Conservation (phyloP, 2,113 vertebrate genomes). For the Capreolus pygargus region DNA sequence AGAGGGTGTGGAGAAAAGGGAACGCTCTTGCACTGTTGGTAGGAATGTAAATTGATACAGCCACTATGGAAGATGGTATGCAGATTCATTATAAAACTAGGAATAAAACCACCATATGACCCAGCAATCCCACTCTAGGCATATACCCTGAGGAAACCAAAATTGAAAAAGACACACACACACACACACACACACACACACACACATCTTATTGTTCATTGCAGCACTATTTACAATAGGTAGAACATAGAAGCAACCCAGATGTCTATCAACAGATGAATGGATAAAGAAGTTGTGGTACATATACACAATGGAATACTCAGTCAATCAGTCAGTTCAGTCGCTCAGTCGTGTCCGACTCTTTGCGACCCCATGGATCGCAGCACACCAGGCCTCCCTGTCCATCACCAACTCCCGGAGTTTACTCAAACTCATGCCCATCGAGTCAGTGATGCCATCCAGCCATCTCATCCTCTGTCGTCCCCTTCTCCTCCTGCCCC, state of each 20-base stretch:
- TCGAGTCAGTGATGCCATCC: no score
- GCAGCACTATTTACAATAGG: not conserved
- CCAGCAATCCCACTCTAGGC: not conserved
- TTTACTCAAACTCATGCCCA: no score
- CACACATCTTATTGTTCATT: not conserved
- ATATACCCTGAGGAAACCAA: not conserved
- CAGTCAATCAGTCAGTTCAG: no score
- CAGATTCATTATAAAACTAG: not conserved
- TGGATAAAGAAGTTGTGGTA: not conserved
- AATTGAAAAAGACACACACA: not conserved
- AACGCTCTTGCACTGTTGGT: not conserved
- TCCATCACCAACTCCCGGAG: no score
- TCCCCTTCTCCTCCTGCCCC: no score
- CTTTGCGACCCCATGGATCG: no score
- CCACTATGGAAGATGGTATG: accelerated
- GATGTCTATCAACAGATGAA: not conserved
- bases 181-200: no score
- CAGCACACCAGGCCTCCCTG: no score
- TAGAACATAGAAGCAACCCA: not conserved
- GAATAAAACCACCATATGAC: not conserved
- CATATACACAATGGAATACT: not conserved
- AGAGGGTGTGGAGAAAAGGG: not conserved
- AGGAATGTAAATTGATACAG: not conserved
- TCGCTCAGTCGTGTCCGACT: no score
- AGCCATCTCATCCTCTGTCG: no score